Percentiles rank a stretch among this genome's conserved stretches.
These are phyloP conservation scores for Keiferia lycopersicella DNA, from an alignment of 2,888 invertebrate species.

Conservation along the genomic window DNA sequence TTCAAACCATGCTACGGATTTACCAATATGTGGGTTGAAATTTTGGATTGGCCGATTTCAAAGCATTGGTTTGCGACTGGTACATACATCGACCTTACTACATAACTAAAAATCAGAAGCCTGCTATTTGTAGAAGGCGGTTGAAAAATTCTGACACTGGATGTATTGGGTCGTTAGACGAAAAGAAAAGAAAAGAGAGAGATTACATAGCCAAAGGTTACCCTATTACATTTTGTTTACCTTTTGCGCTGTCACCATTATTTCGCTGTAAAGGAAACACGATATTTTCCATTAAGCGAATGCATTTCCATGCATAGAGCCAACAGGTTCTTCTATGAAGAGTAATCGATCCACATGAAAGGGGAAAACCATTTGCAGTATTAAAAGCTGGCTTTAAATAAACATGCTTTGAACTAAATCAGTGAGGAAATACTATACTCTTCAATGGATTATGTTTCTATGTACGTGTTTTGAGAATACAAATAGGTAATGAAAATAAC, in stretches of 20 bases:
- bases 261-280: constrained; percentile 1
- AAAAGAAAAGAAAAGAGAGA: no score
- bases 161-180: no score
- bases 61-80: no score
- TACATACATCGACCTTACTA: not conserved
- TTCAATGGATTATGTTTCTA: not conserved
- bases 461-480: not conserved
- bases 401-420: not conserved
- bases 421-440: not conserved
- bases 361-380: constrained; percentile 4
- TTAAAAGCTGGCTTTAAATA: not conserved
- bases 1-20: no score
- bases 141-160: no score
- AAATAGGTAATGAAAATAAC: no score
- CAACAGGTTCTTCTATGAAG: not conserved
- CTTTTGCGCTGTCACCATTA: not conserved
- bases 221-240: constrained; percentile 1
- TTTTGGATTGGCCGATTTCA: not conserved
- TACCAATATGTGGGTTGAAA: not conserved
- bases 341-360: constrained; percentile 1
- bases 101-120: no score
- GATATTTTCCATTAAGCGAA: constrained; percentile 9
- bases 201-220: not conserved
- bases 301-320: constrained; percentile 8
- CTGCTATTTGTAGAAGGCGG: no score